Evolutionary conservation across 2,113 vertebrate genomes (phyloP).

Genomic region (Condylura cristata): DNA sequence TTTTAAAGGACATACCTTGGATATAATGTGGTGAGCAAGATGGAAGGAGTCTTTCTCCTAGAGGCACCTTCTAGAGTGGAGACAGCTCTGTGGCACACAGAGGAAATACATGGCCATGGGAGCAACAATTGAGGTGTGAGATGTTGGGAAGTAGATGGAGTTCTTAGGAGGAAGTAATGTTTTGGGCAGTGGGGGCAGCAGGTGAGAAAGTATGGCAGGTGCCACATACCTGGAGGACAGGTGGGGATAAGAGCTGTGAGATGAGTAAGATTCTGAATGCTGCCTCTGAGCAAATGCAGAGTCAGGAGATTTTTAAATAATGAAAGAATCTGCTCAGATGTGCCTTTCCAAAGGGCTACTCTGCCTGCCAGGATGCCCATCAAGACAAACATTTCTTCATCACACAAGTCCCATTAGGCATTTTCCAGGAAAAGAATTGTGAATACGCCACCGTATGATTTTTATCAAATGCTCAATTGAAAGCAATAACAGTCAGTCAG

Average conservation of each 20-base stretch:
- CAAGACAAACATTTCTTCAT: too few relatives aligned
- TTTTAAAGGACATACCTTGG: neutral
- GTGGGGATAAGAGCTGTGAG: neutral
- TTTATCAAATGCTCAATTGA: neutral
- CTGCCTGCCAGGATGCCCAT: neutral
- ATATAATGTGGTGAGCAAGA: neutral
- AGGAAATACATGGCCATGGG: neutral
- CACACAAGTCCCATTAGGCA: neutral
- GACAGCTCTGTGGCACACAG: too few relatives aligned
- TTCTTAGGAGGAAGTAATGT: neutral
- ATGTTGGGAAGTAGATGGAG: too few relatives aligned
- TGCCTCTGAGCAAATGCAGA: neutral
- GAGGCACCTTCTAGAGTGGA: too few relatives aligned
- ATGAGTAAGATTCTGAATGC: neutral
- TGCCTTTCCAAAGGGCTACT: neutral
- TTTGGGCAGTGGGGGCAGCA: neutral
- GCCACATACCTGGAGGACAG: neutral
- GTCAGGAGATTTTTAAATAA: neutral
- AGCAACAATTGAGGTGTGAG: neutral
- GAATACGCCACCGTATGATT: neutral
- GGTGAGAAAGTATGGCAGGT: neutral
- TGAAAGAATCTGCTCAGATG: neutral
- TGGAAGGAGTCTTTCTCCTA: neutral
- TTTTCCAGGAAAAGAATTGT: neutral
- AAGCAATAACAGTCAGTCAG: neutral